Evolutionary conservation across 2,797 vertebrate species (phyloP).

Genomic region (Microhierax caerulescens): DNA sequence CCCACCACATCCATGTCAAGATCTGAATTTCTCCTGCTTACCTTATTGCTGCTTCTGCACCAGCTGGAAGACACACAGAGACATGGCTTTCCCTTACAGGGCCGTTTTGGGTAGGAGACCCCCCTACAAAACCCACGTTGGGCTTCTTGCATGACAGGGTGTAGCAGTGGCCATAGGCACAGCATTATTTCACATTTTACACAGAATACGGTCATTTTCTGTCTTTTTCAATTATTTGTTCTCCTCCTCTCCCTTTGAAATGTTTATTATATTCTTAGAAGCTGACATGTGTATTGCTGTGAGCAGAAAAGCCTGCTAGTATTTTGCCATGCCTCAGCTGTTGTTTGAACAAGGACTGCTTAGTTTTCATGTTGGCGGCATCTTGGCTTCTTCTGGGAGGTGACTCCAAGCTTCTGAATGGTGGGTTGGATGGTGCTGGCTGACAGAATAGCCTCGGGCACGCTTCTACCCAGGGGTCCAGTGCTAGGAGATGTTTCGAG

Average conservation of each 20-base stretch:
- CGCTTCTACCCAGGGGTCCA: fast-evolving
- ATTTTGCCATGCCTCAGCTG: background rate
- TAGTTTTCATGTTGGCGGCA: background rate
- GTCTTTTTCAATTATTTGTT: background rate
- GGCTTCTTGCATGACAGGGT: background rate
- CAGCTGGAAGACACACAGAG: background rate
- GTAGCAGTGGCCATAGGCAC: background rate
- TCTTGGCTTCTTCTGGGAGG: background rate
- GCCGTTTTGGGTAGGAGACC: background rate
- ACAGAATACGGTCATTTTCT: background rate
- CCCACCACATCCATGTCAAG: background rate
- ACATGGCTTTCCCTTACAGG: background rate
- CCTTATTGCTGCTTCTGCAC: background rate
- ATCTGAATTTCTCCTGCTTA: background rate
- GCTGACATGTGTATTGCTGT: background rate
- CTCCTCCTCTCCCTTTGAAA: background rate
- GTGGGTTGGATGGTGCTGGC: background rate
- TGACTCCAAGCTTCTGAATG: background rate
- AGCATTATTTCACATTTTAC: background rate
- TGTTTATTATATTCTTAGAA: background rate
- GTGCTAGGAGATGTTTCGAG: background rate
- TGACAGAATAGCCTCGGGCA: background rate
- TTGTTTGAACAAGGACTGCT: background rate
- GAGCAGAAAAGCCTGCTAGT: background rate
- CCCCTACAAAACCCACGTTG: background rate